Evolutionary conservation across 2,888 invertebrate genomes (phyloP).

Genomic region (Sturmia bella): DNA sequence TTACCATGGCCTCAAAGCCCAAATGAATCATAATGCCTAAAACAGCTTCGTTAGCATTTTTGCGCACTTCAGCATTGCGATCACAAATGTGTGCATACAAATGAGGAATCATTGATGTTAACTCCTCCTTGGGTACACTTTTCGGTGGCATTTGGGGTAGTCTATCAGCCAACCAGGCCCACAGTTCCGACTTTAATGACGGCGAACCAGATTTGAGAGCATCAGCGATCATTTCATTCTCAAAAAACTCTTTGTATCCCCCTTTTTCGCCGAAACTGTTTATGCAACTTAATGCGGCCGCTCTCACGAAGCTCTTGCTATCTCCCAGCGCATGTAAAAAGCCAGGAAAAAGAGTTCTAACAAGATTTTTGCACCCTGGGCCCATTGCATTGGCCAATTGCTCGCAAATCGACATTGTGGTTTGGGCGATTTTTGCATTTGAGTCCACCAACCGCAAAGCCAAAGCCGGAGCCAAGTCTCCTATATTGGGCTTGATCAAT

Average conservation of each 20-base stretch:
- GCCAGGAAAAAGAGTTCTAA: slow-evolving; percentile 91
- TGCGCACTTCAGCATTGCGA: slow-evolving; percentile 94
- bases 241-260: slow-evolving; percentile 91
- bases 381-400: slow-evolving; percentile 92
- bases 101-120: slow-evolving; percentile 88
- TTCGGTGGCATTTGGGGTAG: slow-evolving; percentile 88
- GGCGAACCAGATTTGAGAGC: slow-evolving; percentile 93
- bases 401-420: slow-evolving; percentile 91
- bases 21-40: slow-evolving; percentile 96
- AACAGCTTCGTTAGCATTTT: slow-evolving; percentile 93
- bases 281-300: slow-evolving; percentile 91
- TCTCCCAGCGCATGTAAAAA: slow-evolving; percentile 91
- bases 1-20: slow-evolving; percentile 85
- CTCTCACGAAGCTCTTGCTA: slow-evolving; percentile 90
- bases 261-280: slow-evolving; percentile 93
- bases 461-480: slow-evolving; percentile 91
- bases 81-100: slow-evolving; percentile 94
- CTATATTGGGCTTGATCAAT: slow-evolving; percentile 91
- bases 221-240: slow-evolving; percentile 93
- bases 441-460: slow-evolving; percentile 91
- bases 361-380: slow-evolving; percentile 88
- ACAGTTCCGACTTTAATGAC: slow-evolving; percentile 89
- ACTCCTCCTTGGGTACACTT: slow-evolving; percentile 90
- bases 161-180: slow-evolving; percentile 92
- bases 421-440: slow-evolving; percentile 94